A percentile compares a stretch with the other conserved stretches of the same genome.
Conservation (phyloP, 2,797 vertebrate species). For the Eulemur albifrons region DNA sequence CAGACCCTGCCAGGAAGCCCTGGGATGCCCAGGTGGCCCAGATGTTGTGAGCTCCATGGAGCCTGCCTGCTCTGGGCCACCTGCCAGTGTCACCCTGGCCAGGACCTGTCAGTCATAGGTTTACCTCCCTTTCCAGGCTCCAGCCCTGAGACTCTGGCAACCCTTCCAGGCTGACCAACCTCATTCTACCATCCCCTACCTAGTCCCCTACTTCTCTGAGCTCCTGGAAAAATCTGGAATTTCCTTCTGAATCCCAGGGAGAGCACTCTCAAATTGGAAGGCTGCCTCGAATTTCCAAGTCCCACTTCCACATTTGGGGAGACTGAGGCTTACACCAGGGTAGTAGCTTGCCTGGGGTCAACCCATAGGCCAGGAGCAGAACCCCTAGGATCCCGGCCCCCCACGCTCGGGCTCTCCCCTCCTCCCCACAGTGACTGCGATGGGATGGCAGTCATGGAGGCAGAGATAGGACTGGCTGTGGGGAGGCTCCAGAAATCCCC, state of each 20-base stretch:
- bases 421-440: neutral
- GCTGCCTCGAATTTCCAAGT: no score
- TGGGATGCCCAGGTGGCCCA: neutral
- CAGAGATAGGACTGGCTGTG: neutral
- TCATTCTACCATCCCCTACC: neutral
- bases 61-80: neutral
- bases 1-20: neutral
- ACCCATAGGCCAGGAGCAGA: fast-evolving
- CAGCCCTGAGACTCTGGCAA: neutral
- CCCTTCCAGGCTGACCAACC: neutral
- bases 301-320: neutral
- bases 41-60: neutral
- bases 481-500: neutral
- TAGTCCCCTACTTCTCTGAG: neutral
- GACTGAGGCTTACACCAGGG: neutral
- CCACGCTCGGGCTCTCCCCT: neutral
- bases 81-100: neutral
- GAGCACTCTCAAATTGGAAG: neutral
- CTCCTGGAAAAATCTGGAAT: neutral
- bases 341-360: neutral
- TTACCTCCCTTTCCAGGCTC: neutral
- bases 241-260: neutral
- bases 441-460: neutral
- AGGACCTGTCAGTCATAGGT: fast-evolving
- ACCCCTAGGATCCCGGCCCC: neutral